phyloP scores from a whole-genome alignment of 2,888 invertebrate genomes.

The Lepetodrilus schrolli region DNA sequence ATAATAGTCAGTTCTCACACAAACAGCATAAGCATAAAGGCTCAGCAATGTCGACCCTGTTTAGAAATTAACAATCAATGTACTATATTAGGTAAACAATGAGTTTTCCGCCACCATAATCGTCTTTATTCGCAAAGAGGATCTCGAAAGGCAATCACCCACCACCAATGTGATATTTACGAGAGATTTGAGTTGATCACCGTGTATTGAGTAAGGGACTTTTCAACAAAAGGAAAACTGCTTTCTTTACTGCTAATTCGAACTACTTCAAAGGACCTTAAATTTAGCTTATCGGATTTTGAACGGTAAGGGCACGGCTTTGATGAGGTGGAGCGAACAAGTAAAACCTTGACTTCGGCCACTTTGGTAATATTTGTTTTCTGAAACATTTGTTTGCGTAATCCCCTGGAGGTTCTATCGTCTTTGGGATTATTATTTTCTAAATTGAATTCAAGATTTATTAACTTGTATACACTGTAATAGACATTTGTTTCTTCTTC shows the following conservation, averaged over 20 bases:
- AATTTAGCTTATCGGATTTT: conserved; percentile 15
- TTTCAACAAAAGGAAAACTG: conserved; percentile 24
- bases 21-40: conserved; percentile 3
- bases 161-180: conserved; percentile 16
- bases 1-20: conserved; percentile 18
- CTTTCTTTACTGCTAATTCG: conserved; percentile 23
- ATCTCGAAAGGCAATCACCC: conserved; percentile 6
- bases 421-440: not conserved
- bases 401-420: not conserved
- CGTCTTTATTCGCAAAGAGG: conserved; percentile 8
- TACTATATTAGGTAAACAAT: not conserved
- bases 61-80: not conserved
- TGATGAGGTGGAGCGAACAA: no score
- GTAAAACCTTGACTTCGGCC: not conserved
- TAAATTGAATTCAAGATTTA: not conserved
- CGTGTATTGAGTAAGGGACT: conserved; percentile 6
- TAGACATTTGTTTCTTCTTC: no score
- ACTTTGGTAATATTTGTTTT: not conserved
- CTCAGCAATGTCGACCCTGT: conserved; percentile 12
- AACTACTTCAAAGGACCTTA: conserved; percentile 17
- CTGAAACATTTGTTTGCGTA: not conserved
- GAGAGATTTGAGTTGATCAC: not conserved
- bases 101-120: not conserved
- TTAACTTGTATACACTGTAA: no score
- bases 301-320: no score